Base-by-base conservation (phyloP, 2,888 invertebrate species). In the Fabriciana adippe region DNA sequence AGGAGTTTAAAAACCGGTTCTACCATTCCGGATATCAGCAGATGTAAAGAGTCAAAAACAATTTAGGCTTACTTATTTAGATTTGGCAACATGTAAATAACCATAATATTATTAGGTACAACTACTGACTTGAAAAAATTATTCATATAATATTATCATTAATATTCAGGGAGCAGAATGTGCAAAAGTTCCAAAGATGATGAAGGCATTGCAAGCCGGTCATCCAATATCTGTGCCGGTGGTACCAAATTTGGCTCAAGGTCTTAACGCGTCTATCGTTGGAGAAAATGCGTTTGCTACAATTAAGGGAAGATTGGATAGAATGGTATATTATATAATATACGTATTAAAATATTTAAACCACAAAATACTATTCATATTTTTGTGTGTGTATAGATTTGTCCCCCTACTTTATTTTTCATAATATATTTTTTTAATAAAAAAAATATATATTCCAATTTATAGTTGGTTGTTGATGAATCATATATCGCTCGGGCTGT, bases 151-250 rank as follows among this genome's bases (percentile, higher is more conserved):
- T 21, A 21, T 4, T 26, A 26, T 21, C 11, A 50, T 5, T 47
- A 61, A 26, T 18, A 15, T 55, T 26, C 78, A 95, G 95, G 97
- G 97, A 14, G 97, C 96, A 0, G 97, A 97, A 85, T 95, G 97
- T 54, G 95, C 96, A 74, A 93, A 95, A 73, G 97, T 97, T 81
- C 94, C 97, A 4, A 96, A 96, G 79, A 97, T 97, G 91, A 93
- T 95, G 75, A 94, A 93, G 70, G 95, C 96, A 0, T 75, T 96
- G 69, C 93, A 95, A 77, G 93, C 93, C 0, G 96, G 96, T 0
- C 90, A 93, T 73, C 96, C 96, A 0, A 90, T 94, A 0, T 78
- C 90, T 18, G 94, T 95, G 14, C 86, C 92, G 0, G 86, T 94
- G 18, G 82, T 93, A 21, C 93, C 95, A 1, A 96, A 95, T 35